phyloP scores from a whole-genome alignment of 2,888 invertebrate species.

The Panopea generosa region DNA sequence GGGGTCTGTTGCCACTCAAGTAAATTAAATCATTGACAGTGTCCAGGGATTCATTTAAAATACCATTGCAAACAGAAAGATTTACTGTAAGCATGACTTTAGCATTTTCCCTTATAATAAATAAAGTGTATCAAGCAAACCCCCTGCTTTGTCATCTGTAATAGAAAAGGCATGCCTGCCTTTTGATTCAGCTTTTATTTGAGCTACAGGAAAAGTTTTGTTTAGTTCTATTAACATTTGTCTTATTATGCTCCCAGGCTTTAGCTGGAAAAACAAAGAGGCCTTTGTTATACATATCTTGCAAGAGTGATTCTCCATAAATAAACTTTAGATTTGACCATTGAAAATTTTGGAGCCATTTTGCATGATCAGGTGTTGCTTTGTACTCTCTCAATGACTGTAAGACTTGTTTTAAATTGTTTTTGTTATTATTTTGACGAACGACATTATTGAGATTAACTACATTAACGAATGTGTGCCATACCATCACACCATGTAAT shows the following conservation, averaged over 20 bases:
- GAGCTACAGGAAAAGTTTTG: slow-evolving; percentile 41
- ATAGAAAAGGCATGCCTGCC: background rate
- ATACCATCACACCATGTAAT: slow-evolving; percentile 47
- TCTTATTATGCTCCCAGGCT: slow-evolving; percentile 8
- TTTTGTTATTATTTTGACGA: slow-evolving; percentile 35
- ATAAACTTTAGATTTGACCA: slow-evolving; percentile 22
- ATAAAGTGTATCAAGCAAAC: background rate
- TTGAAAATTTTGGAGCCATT: slow-evolving; percentile 55
- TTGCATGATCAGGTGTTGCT: slow-evolving; percentile 27
- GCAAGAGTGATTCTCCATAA: background rate
- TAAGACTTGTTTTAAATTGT: slow-evolving; percentile 23
- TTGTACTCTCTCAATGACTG: slow-evolving; percentile 39
- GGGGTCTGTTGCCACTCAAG: background rate
- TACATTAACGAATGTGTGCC: slow-evolving; percentile 45
- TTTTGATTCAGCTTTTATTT: slow-evolving; percentile 50
- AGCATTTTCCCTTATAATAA: background rate
- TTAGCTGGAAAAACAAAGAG: slow-evolving; percentile 24
- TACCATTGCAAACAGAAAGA: slow-evolving; percentile 50
- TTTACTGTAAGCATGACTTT: background rate
- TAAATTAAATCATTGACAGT: slow-evolving; percentile 36
- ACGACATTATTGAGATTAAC: slow-evolving; percentile 39
- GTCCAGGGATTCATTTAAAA: slow-evolving; percentile 62
- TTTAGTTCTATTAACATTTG: slow-evolving; percentile 30
- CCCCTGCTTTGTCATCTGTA: background rate
- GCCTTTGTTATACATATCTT: no score